Conservation (phyloP, 2,113 vertebrate genomes). For the Fukomys damarensis region DNA sequence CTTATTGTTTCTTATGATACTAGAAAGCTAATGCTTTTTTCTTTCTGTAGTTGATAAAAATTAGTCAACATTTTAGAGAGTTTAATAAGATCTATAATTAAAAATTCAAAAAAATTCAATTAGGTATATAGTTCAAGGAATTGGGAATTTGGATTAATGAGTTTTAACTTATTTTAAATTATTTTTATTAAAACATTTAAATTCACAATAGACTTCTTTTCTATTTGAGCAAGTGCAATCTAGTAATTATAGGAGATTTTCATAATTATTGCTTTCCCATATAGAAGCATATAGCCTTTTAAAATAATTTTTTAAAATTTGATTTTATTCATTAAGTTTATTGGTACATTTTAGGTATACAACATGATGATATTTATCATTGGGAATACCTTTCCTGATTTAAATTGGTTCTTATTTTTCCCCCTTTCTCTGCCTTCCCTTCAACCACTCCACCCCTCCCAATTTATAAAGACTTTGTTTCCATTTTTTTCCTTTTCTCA, state of each 20-base stretch:
- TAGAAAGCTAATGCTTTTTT: not conserved
- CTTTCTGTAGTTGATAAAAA: not conserved
- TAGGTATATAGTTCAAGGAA: not conserved
- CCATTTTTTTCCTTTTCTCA: no score
- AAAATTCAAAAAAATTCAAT: not conserved
- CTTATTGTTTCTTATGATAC: slow-evolving; percentile 13
- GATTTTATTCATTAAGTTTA: no score
- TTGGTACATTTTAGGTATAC: no score
- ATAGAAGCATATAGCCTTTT: not conserved
- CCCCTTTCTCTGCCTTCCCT: no score
- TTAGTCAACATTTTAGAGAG: not conserved
- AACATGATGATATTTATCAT: no score
- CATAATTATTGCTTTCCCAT: not conserved
- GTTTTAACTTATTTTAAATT: not conserved
- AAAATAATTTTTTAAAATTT: no score
- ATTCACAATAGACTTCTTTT: not conserved
- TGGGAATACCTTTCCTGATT: no score
- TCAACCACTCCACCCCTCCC: no score
- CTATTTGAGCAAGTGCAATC: not conserved
- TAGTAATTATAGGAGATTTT: not conserved
- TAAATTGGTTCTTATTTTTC: no score
- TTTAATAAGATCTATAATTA: not conserved
- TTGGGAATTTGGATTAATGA: not conserved
- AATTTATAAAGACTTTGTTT: no score
- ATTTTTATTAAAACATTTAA: not conserved